Evolutionary conservation across 1,140 invertebrate species (phyloP), one percentile per base, ranked within the genome.

Genomic region (Drosophila littoralis): DNA sequence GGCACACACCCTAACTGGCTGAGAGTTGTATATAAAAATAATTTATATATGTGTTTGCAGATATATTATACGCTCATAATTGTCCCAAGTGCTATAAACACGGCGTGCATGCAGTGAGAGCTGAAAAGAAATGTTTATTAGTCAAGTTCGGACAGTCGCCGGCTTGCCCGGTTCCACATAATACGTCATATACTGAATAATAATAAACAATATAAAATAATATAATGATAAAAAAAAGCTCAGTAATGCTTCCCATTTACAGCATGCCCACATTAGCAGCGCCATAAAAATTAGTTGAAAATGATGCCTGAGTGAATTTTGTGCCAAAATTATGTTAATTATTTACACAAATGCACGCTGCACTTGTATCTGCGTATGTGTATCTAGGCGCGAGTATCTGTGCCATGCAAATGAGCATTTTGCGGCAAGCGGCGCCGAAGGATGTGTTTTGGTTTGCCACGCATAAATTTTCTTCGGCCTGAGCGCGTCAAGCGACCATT

Each of bases 391-490:
- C 22, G 15, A 5, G 4, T 36, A 43, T 40, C 12, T 38, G 17
- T 33, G 46, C 73, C n/a, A 79, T 82, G 66, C 79, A 76, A 89
- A 86, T 86, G 83, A 67, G 77, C 55, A 61, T 67, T 75, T 60
- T 81, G 69, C 43, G 76, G 72, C 78, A 72, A 57, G 54, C 58
- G 54, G 45, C 40, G 80, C 63, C 69, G 57, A 52, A 82, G 79
- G 75, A 86, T 86, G 68, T 86, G 61, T 82, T 86, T 89, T 65
- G 72, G 66, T 63, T 76, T 73, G 74, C 77, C 77, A 80, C 80
- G 84, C 83, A 89, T 88, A 88, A 88, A 88, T 88, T 88, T 83
- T 60, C 79, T 75, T 89, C 72, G 45, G 84, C 80, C 69, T 77
- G 69, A 77, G 77, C 66, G 77, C 68, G 50, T 80, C 58, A 46